Evolutionary conservation across 2,113 vertebrate genomes (phyloP).

Genomic region (Hypomesus transpacificus): DNA sequence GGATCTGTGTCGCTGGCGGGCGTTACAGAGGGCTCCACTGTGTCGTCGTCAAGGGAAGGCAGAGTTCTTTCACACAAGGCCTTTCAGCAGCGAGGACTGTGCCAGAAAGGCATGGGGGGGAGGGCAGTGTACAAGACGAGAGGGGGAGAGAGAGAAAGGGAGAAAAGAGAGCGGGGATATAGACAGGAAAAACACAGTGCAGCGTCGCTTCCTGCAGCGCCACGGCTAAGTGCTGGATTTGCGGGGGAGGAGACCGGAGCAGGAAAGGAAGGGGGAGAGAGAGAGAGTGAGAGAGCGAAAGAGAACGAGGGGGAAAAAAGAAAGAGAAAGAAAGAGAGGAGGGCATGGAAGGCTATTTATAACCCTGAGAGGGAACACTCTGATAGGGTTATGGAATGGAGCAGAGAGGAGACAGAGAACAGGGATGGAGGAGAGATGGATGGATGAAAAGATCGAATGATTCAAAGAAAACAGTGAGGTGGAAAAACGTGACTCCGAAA

Average conservation of each 20-base stretch:
- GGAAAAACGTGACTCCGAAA: background rate
- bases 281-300: background rate
- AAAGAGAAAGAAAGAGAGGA: conserved; percentile 6
- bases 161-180: background rate
- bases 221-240: conserved; percentile 41
- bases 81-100: too few relatives aligned
- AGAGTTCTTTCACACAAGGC: too few relatives aligned
- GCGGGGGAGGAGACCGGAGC: conserved; percentile 40
- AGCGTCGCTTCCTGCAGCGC: conserved; percentile 38
- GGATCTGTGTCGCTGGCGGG: too few relatives aligned
- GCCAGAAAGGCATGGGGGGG: background rate
- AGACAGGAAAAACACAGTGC: conserved; percentile 1
- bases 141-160: conserved; percentile 27
- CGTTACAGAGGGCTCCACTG: too few relatives aligned
- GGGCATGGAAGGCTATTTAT: conserved; percentile 62
- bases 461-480: conserved; percentile 20
- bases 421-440: conserved; percentile 15
- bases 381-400: conserved; percentile 55
- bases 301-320: conserved; percentile 28
- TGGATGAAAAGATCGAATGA: conserved; percentile 45
- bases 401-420: conserved; percentile 19
- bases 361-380: conserved; percentile 50
- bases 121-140: background rate
- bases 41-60: too few relatives aligned
- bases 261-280: conserved; percentile 17